Evolutionary conservation across 2,888 invertebrate genomes (phyloP), one percentile per base, ranked within the genome.

Genomic region (Himalopsyche tibetana): DNA sequence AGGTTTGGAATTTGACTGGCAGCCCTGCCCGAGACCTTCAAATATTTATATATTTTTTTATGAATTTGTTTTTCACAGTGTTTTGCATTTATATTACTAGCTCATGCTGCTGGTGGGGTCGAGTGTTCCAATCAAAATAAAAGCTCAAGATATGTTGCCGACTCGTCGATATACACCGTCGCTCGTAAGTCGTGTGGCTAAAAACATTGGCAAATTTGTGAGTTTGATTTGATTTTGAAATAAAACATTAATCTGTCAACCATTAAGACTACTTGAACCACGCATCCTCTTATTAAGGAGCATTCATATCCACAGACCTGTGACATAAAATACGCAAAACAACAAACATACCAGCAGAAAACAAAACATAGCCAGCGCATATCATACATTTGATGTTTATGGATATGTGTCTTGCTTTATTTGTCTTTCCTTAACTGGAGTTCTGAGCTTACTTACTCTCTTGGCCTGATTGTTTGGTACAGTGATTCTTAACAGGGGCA

Each of bases 101-200:
- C 80, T 80, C 11, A 42, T 80, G 80, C 19, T 17, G 51, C 45
- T 80, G 80, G 80, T 80, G 19, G 80, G 80, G 19, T 28, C 36
- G 19, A 80, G 28, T 42, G 42, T 51, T 36, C 45, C 42, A n/a
- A 42, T 51, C 42, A 80, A 51, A 51, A 51, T 80, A 11, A 42
- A 51, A 42, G 51, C 80, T 15, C 42, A 51, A 45, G 80, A 80
- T 5, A 51, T 80, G 80, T 42, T 51, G 11, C 19, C 80, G 40
- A 19, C 80, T 8, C n/a, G 45, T 1, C 42, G 42, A n/a, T 28
- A 40, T 80, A 28, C 45, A 11, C 80, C 28, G 17, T 80, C 80
- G 8, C n/a, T 80, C 8, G 80, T 80, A 80, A 80, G 80, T 80
- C 80, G 19, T 38, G 38, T 74, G 74, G 74, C 74, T 12, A 74